Evolutionary conservation across 2,888 invertebrate species (phyloP), one percentile per base, ranked within the genome.

Genomic region (Dolichopus griseipennis): DNA sequence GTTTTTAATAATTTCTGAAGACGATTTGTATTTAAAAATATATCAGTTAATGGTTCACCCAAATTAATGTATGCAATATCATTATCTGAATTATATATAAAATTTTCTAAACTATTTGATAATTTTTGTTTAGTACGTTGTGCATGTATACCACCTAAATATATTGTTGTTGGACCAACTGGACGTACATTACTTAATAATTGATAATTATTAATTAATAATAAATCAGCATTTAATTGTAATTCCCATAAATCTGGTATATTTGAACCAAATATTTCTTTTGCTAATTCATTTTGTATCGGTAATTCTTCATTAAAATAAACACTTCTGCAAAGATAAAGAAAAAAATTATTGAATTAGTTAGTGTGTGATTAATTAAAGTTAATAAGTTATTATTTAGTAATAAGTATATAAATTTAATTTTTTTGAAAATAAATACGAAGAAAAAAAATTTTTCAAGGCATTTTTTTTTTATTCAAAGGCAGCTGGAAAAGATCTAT

Each of bases 131-230:
- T 61, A 27, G 27, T 15, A 43, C 68, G 66, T 69, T 72, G 72
- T 15, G 72, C 71, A 73, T 75, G 75, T 61, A 75, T 73, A 20
- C 75, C 75, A 68, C 75, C 75, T 65, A 75, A 70, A 62, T 73
- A 73, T 15, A 75, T 68, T 64, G 75, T 75, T 1, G 74, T 73
- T 9, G 74, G 74, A 15, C 72, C 73, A 67, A 71, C 71, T 67
- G 75, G 74, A 34, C 75, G 72, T 15, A 72, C 70, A 70, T 74
- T 74, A 22, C 74, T 73, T 34, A 75, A 66, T 18, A 69, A 71
- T 69, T 73, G 72, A 62, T 74, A 75, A 43, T 71, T 72, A 70
- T 75, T 75, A 18, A 75, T 72, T 37, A 75, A 41, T n/a, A 75
- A 68, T 62, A 75, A 64, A 72, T 74, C 74, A 65, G 74, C 74